Base-by-base conservation (phyloP, 2,113 vertebrate genomes). In the Tonatia bakeri region DNA sequence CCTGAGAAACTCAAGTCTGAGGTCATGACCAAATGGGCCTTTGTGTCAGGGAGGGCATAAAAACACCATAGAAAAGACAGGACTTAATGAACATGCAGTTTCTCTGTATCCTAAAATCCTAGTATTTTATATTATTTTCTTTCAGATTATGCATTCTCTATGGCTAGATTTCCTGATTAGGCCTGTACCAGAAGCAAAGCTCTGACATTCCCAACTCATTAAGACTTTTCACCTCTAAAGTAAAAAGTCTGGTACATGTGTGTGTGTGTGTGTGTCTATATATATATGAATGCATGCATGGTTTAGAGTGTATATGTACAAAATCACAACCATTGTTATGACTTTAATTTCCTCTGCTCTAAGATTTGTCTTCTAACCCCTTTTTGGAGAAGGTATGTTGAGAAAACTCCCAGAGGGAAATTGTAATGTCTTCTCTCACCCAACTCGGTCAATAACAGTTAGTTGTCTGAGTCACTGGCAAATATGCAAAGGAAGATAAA, bases 401-500 rank as follows among this genome's bases (percentile, higher is more conserved):
- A 72, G 28, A 95, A 84, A 84, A 80, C 36, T 59, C 40, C 65
- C 81, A 67, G 75, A 87, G n/a, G 77, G 19, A 84, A 94, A 92
- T 59, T 52, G 40, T 87, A 81, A 70, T 72, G 79, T 88, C 33
- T 8, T 85, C 14, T 73, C 50, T 96, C 76, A 47, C 61, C n/a
- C 91, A 70, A 81, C 9, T 91, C 22, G 89, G 76, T 40, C 83
- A 95, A 87, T 40, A 93, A 38, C 7, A 50, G 65, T 83, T 88
- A 92, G 75, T 84, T 64, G 36, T 40, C 79, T 52, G 56, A 94
- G 65, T 94, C 87, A 81, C 52, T 76, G 90, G 87, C 52, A 82
- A 79, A 80, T 90, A 86, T 4, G 33, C 65, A 81, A 92, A 97
- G 94, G 80, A 93, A 81, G 45, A 90, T 31, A 85, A 90, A 85